phyloP scores from a whole-genome alignment of 2,797 vertebrate genomes.

The Paedocypris micromegethes region DNA sequence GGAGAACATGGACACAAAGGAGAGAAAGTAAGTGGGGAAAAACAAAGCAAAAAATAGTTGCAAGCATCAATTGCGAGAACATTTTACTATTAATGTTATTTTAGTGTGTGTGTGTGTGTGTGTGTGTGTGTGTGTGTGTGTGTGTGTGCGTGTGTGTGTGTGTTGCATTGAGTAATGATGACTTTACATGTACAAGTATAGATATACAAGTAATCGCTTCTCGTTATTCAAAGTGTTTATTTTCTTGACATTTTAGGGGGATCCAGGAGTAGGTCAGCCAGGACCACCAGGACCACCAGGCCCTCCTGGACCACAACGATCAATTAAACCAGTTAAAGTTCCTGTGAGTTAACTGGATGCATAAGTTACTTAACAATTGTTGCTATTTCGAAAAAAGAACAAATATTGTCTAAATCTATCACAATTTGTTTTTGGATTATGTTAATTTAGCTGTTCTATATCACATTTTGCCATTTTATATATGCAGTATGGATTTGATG shows the following conservation, averaged over 20 bases:
- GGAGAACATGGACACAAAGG: slow-evolving; percentile 70
- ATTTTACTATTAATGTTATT: no score
- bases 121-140: no score
- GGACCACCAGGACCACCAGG: slow-evolving; percentile 68
- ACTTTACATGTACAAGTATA: no score
- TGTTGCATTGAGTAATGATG: no score
- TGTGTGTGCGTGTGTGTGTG: no score
- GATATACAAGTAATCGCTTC: no score
- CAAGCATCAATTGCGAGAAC: no score
- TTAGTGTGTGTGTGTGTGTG: no score
- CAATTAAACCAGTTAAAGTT: slow-evolving; percentile 17
- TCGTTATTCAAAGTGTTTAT: neutral
- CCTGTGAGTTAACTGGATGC: slow-evolving; percentile 19
- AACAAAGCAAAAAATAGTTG: no score
- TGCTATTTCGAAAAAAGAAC: neutral
- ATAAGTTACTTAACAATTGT: neutral
- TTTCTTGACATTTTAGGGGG: slow-evolving; percentile 60
- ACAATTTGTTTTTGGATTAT: no score
- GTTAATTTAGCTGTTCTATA: no score
- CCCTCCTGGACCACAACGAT: slow-evolving; percentile 55
- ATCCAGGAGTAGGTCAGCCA: slow-evolving; percentile 60
- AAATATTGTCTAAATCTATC: neutral
- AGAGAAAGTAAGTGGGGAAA: slow-evolving; percentile 66
- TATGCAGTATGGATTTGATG: slow-evolving; percentile 68
- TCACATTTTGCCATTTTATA: slow-evolving; percentile 23